phyloP scores from a whole-genome alignment of 1,140 invertebrate species.

The Dendrolimus kikuchii region DNA sequence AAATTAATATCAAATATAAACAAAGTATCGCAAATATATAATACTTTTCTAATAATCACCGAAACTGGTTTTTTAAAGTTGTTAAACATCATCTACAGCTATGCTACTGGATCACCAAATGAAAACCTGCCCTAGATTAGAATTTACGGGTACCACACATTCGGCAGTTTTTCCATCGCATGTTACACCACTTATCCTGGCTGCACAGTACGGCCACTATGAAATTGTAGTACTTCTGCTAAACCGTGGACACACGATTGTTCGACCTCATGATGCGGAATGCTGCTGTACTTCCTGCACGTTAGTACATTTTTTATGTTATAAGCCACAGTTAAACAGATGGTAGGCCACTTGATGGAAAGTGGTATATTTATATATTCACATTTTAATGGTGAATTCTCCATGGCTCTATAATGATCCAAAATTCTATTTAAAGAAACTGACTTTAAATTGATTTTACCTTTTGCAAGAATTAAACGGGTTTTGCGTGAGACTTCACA shows the following conservation, averaged over 20 bases:
- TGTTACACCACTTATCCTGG: slow-evolving; percentile 81
- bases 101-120: slow-evolving; percentile 68
- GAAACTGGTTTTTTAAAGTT: not conserved
- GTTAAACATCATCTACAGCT: slow-evolving; percentile 12
- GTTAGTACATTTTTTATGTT: slow-evolving; percentile 31
- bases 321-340: too few species aligned
- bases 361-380: too few species aligned
- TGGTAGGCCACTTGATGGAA: too few species aligned
- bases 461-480: too few species aligned
- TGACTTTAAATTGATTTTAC: too few species aligned
- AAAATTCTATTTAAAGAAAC: too few species aligned
- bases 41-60: not conserved
- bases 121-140: slow-evolving; percentile 58
- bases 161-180: slow-evolving; percentile 78
- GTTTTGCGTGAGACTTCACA: too few species aligned
- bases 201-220: slow-evolving; percentile 80
- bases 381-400: too few species aligned
- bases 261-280: slow-evolving; percentile 74
- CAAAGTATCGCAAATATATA: not conserved
- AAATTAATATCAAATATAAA: too few species aligned
- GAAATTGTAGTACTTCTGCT: slow-evolving; percentile 80
- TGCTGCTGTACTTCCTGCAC: slow-evolving; percentile 75
- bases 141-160: slow-evolving; percentile 67
- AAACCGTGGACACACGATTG: slow-evolving; percentile 71
- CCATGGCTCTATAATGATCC: too few species aligned